phyloP scores from a whole-genome alignment of 2,888 invertebrate genomes.

The Diabrotica balteata region DNA sequence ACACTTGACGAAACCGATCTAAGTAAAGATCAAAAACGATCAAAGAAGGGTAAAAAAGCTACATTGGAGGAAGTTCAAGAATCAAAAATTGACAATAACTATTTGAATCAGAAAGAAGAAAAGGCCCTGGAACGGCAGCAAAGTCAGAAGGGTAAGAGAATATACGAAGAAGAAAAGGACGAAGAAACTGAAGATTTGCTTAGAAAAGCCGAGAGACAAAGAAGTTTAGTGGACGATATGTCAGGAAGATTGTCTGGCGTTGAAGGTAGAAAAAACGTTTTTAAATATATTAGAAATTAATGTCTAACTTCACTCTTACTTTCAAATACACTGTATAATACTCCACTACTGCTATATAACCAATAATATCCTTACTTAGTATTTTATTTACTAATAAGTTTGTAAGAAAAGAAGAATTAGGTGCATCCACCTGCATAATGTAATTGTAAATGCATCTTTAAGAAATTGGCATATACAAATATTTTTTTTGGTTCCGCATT shows the following conservation, averaged over 20 bases:
- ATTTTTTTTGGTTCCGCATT: no score
- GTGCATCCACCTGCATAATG: no score
- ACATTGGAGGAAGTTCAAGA: constrained; percentile 44
- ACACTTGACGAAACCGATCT: constrained; percentile 18
- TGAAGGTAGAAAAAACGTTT: constrained; percentile 40
- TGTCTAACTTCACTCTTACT: no score
- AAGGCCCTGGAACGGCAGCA: constrained; percentile 41
- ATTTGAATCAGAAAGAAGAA: constrained; percentile 38
- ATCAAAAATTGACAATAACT: constrained; percentile 35
- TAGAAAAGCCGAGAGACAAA: constrained; percentile 71
- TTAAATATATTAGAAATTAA: no score
- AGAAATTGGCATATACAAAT: no score
- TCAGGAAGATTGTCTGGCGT: constrained; percentile 59
- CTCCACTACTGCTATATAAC: no score
- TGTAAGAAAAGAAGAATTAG: no score
- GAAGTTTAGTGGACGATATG: constrained; percentile 75
- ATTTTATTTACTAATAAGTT: no score
- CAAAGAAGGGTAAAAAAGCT: constrained; percentile 52
- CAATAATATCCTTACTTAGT: no score
- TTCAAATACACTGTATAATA: no score
- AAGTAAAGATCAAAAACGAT: constrained; percentile 50
- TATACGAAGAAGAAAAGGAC: constrained; percentile 65
- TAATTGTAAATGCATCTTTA: no score
- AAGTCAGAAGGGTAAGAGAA: constrained; percentile 49
- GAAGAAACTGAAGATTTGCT: constrained; percentile 70